phyloP scores from a whole-genome alignment of 2,888 invertebrate genomes.

The Tridacna crocea region DNA sequence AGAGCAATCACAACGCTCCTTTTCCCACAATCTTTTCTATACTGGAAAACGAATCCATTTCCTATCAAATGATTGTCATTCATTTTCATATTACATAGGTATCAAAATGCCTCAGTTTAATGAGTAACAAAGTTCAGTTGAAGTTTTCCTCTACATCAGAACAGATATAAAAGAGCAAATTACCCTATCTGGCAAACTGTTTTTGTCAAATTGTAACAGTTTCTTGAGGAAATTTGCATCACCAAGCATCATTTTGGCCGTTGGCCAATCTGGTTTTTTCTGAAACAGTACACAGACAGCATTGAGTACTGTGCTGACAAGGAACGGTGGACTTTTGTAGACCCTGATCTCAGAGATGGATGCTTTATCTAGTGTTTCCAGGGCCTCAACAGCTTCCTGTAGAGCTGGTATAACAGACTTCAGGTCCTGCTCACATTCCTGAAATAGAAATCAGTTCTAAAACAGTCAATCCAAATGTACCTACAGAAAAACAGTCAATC shows the following conservation, averaged over 20 bases:
- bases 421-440: slow-evolving; percentile 83
- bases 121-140: too few relatives aligned
- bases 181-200: slow-evolving; percentile 82
- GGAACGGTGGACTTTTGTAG: slow-evolving; percentile 80
- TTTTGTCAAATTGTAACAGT: slow-evolving; percentile 82
- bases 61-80: too few relatives aligned
- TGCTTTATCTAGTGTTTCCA: slow-evolving; percentile 82
- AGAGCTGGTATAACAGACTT: slow-evolving; percentile 82
- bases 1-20: too few relatives aligned
- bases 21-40: too few relatives aligned
- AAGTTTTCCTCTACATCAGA: too few relatives aligned
- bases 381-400: slow-evolving; percentile 81
- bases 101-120: too few relatives aligned
- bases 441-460: not conserved
- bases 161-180: not conserved
- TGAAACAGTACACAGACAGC: slow-evolving; percentile 83
- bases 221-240: slow-evolving; percentile 82
- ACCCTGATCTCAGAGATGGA: slow-evolving; percentile 83
- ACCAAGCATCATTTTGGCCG: slow-evolving; percentile 81
- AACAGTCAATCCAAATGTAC: too few relatives aligned
- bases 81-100: too few relatives aligned
- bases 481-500: not conserved
- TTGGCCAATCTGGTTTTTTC: slow-evolving; percentile 83
- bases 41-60: too few relatives aligned
- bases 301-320: slow-evolving; percentile 82